Evolutionary conservation across 2,113 vertebrate species (phyloP), one percentile per base, ranked within the genome.

Genomic region (Embiotoca jacksoni): DNA sequence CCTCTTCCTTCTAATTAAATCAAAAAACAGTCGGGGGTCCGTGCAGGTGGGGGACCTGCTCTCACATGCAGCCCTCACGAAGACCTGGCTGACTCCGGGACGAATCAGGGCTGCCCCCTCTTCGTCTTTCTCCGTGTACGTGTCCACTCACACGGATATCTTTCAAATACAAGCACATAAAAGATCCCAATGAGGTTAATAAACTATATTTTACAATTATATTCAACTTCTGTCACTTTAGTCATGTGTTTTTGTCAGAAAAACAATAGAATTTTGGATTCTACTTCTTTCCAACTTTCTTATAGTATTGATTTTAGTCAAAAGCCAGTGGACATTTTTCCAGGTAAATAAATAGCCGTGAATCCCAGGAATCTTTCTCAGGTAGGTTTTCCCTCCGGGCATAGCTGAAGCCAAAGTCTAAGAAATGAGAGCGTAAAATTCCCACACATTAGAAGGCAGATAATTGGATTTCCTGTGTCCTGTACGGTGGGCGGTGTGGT

Each of bases 1-100:
- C 88, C 84, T 82, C 90, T 92, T 92, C 71, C 82, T 72, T 94
- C 94, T 94, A 94, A 95, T 95, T 94, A 94, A 95, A 94, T 94
- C 85, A 93, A 93, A 93, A 88, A 92, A 70, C 86, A 80, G 91
- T 90, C 75, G 71, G 89, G 56, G 89, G 88, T 86, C 83, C 66
- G 50, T 67, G 83, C 86, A 90, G 85, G 85, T 89, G 80, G 74
- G 87, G 78, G 75, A 54, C 82, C 80, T 75, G 77, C 82, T 53
- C 81, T 75, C 50, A 16, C 82, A 74, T 69, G 73, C 72, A 88
- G 81, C 57, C 70, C 52, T 83, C 81, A 81, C 74, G 73, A 62
- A 88, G 61, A 88, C 72, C 65, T 6, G 71, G 52, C 60, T 71
- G 79, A 86, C 81, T 83, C 84, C 73, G 69, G 73, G 58, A 83